Evolutionary conservation across 2,888 invertebrate species (phyloP).

Genomic region (Drosophila mayaguana): DNA sequence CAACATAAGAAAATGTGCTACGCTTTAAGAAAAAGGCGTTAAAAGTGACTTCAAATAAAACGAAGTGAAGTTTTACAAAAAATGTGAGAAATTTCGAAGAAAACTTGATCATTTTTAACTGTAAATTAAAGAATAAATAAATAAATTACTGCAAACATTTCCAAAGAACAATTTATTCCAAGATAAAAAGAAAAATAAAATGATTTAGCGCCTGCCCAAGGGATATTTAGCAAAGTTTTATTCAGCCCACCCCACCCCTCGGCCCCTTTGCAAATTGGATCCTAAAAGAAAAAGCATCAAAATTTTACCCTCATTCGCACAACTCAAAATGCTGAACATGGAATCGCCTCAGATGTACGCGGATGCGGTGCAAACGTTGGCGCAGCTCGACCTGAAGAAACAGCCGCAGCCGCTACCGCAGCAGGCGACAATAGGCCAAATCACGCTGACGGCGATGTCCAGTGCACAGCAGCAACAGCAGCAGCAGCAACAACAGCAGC

Average conservation of each 20-base stretch:
- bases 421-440: slow-evolving; percentile 84
- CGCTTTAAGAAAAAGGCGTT: slow-evolving; percentile 14
- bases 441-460: slow-evolving; percentile 84
- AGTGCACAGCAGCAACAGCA: slow-evolving; percentile 75
- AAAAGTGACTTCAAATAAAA: slow-evolving; percentile 17
- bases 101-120: neutral
- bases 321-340: slow-evolving; percentile 85
- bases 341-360: slow-evolving; percentile 86
- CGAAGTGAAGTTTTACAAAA: slow-evolving; percentile 20
- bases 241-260: neutral
- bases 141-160: slow-evolving; percentile 43
- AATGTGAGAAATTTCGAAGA: slow-evolving; percentile 14
- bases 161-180: slow-evolving; percentile 69
- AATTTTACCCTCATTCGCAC: slow-evolving; percentile 83
- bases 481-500: slow-evolving; percentile 62
- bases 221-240: neutral
- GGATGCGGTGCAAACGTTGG: slow-evolving; percentile 85
- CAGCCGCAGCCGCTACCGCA: slow-evolving; percentile 83
- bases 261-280: slow-evolving; percentile 24
- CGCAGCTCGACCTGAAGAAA: slow-evolving; percentile 85
- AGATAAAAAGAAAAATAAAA: slow-evolving; percentile 1
- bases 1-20: slow-evolving; percentile 7
- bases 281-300: slow-evolving; percentile 71
- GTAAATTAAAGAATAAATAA: neutral
- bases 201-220: slow-evolving; percentile 29